Conservation (phyloP, 2,797 vertebrate species). For the Oceanodroma leucorhoa region DNA sequence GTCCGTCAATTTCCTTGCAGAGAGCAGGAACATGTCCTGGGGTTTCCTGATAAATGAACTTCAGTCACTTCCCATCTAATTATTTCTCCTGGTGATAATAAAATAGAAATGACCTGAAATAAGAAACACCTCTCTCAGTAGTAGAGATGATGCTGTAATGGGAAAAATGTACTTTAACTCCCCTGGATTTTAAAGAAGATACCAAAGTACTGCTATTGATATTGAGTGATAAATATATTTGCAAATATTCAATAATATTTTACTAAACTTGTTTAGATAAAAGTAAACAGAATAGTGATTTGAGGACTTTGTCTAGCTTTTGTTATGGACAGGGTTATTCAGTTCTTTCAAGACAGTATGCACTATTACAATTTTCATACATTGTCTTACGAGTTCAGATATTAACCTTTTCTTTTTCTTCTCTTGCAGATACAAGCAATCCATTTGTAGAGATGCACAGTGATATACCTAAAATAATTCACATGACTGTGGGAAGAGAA, state of each 20-base stretch:
- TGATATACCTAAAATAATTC: slow-evolving; percentile 81
- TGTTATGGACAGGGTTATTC: background rate
- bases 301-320: background rate
- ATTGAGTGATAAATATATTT: background rate
- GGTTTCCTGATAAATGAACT: slow-evolving; percentile 2
- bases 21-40: background rate
- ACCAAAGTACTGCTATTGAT: background rate
- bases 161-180: background rate
- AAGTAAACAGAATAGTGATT: background rate
- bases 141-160: background rate
- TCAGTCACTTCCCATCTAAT: background rate
- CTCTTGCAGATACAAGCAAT: slow-evolving; percentile 83
- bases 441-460: slow-evolving; percentile 88
- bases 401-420: background rate
- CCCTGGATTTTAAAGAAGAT: background rate
- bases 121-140: background rate
- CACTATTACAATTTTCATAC: background rate
- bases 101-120: background rate
- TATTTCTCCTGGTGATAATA: background rate
- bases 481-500: slow-evolving; percentile 82
- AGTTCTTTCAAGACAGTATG: background rate
- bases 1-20: background rate
- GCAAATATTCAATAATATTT: background rate
- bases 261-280: background rate
- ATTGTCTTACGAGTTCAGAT: background rate